Conservation (phyloP, 2,888 invertebrate genomes). For the Philhelius pedissequus region DNA sequence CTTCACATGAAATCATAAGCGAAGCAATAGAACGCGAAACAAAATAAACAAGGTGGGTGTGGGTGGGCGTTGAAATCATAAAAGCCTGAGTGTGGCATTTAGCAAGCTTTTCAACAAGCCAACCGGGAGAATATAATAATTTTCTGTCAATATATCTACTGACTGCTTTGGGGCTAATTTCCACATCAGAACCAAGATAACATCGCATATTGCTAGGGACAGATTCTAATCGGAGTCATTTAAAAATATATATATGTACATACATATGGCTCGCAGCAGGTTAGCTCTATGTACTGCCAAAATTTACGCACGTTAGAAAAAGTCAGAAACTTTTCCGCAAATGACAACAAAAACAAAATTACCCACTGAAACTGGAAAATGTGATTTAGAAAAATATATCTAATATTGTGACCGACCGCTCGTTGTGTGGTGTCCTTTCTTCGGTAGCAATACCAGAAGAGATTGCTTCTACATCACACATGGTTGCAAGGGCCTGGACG, state of each 20-base stretch:
- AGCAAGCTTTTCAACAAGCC: constrained; percentile 24
- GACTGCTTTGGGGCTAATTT: constrained; percentile 51
- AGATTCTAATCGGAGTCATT: constrained; percentile 32
- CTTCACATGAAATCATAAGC: constrained; percentile 50
- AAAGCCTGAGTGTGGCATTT: not conserved
- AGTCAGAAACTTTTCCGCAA: not conserved
- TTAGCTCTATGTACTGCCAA: not conserved
- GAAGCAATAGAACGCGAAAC: constrained; percentile 36
- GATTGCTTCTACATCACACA: not conserved
- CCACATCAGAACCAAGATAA: constrained; percentile 6
- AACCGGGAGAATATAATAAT: constrained; percentile 13
- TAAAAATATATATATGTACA: too few relatives aligned
- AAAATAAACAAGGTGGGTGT: not conserved
- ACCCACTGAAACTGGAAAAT: not conserved
- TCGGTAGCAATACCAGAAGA: not conserved
- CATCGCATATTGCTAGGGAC: constrained; percentile 14
- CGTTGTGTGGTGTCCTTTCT: constrained; percentile 32
- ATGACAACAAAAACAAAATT: not conserved
- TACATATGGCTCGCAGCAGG: not conserved
- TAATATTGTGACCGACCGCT: constrained; percentile 6
- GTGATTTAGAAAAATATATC: constrained; percentile 40
- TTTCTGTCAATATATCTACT: constrained; percentile 42
- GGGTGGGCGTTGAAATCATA: too few relatives aligned
- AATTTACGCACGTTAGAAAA: constrained; percentile 27
- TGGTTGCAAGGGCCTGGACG: not conserved